Evolutionary conservation across 2,797 vertebrate genomes (phyloP).

Genomic region (Tiaroga cobitis): DNA sequence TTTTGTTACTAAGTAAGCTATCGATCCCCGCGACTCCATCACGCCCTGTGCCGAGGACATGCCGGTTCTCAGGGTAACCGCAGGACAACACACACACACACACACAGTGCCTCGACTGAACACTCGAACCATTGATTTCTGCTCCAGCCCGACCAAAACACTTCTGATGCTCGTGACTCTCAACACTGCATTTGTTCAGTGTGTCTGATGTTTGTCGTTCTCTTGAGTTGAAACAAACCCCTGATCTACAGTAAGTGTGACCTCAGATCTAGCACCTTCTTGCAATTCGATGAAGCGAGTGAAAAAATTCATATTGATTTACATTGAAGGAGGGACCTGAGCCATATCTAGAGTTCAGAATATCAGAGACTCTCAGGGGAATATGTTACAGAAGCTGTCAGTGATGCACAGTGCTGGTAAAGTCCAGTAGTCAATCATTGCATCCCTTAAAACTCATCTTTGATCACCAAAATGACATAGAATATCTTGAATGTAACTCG

Average conservation of each 20-base stretch:
- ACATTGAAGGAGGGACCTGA: background rate
- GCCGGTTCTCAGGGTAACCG: slow-evolving; percentile 54
- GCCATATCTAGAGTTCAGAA: background rate
- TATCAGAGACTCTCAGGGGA: background rate
- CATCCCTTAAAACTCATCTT: too few relatives aligned
- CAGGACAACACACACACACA: slow-evolving; percentile 13
- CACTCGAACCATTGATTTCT: slow-evolving; percentile 84
- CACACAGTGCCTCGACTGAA: slow-evolving; percentile 74
- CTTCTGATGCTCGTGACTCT: background rate
- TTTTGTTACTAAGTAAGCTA: slow-evolving; percentile 92
- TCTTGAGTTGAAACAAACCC: background rate
- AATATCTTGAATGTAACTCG: too few relatives aligned
- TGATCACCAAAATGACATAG: too few relatives aligned
- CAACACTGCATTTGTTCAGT: background rate
- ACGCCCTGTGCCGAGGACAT: slow-evolving; percentile 59
- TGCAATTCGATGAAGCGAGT: background rate
- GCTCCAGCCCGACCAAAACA: slow-evolving; percentile 65
- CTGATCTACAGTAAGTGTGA: background rate
- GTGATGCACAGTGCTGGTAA: too few relatives aligned
- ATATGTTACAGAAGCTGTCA: background rate
- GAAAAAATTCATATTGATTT: background rate
- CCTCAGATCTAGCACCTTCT: background rate
- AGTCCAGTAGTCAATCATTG: too few relatives aligned
- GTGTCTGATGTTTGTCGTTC: background rate
- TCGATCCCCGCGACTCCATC: slow-evolving; percentile 86